Percentiles rank a stretch among this genome's conserved stretches.
These are phyloP conservation scores for Axinella damicornis DNA, from an alignment of 37 sponge, comb jelly and placozoan genomes.

Conservation along the genomic window DNA sequence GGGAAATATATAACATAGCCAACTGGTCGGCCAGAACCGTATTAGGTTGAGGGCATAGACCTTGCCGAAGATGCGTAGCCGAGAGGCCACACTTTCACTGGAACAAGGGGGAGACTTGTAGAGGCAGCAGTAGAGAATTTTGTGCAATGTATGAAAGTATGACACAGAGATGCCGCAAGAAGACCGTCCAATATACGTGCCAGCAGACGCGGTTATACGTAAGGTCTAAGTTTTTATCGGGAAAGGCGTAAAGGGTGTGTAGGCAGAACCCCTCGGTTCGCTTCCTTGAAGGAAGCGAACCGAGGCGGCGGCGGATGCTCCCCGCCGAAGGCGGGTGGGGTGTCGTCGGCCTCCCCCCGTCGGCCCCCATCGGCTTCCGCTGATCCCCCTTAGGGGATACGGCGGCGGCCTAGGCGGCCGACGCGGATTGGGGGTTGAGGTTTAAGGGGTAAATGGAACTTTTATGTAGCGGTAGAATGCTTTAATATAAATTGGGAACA, in stretches of 20 bases:
- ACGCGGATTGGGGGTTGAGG: slow-evolving; percentile 11
- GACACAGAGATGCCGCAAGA: slow-evolving; percentile 86
- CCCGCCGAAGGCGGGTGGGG: too few relatives aligned
- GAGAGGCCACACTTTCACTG: slow-evolving; percentile 85
- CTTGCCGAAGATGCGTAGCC: slow-evolving; percentile 82
- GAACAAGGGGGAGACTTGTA: slow-evolving; percentile 74
- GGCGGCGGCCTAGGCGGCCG: too few relatives aligned
- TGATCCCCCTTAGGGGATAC: too few relatives aligned
- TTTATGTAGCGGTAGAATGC: slow-evolving; percentile 85
- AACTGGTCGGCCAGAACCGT: slow-evolving; percentile 36
- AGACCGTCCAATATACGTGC: slow-evolving; percentile 87
- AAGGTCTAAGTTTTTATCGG: slow-evolving; percentile 75
- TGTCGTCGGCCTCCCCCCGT: too few relatives aligned
- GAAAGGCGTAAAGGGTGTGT: slow-evolving; percentile 87
- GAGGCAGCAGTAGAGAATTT: slow-evolving; percentile 90
- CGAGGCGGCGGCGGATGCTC: not conserved
- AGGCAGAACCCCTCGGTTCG: too few relatives aligned
- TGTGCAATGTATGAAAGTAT: slow-evolving; percentile 93
- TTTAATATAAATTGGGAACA: slow-evolving; percentile 76
- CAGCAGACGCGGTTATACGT: slow-evolving; percentile 94
- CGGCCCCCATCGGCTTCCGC: too few relatives aligned
- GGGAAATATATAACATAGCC: not conserved
- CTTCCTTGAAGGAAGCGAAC: too few relatives aligned
- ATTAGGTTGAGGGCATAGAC: slow-evolving; percentile 55
- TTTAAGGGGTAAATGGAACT: slow-evolving; percentile 63